A percentile compares a stretch with the other conserved stretches of the same genome.
Evolutionary conservation across 2,888 invertebrate genomes (phyloP).

Genomic region (Falcaria lacertinaria): DNA sequence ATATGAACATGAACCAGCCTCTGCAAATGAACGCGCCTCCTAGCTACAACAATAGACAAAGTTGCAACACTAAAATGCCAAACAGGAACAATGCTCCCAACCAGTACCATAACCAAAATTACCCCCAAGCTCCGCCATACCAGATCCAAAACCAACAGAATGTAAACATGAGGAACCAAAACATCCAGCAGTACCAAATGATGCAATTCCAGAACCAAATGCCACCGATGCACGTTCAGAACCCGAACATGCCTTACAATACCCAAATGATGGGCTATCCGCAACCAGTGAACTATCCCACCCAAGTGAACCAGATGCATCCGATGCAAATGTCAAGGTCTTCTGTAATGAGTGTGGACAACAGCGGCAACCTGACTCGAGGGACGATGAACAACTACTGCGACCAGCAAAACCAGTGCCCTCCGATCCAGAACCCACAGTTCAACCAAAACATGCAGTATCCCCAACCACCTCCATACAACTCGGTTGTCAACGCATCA

Average conservation of each 20-base stretch:
- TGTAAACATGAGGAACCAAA: conserved; percentile 49
- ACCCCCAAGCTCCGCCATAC: conserved; percentile 51
- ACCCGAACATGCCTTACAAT: conserved; percentile 50
- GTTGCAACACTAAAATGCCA: conserved; percentile 50
- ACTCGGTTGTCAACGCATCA: conserved; percentile 60
- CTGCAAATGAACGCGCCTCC: conserved; percentile 37
- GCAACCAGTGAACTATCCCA: conserved; percentile 51
- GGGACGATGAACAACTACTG: conserved; percentile 63
- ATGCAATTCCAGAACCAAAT: conserved; percentile 61
- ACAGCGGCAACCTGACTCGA: conserved; percentile 63
- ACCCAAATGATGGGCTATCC: conserved; percentile 58
- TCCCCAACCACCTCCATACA: conserved; percentile 65
- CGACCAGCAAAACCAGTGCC: conserved; percentile 50
- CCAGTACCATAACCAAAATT: conserved; percentile 63
- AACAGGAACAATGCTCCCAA: conserved; percentile 57
- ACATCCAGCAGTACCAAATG: conserved; percentile 62
- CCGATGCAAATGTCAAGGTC: conserved; percentile 69
- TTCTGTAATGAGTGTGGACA: conserved; percentile 72
- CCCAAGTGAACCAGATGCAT: conserved; percentile 58
- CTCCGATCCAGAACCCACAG: conserved; percentile 46
- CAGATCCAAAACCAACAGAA: conserved; percentile 55
- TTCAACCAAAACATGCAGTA: conserved; percentile 64
- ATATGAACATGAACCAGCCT: conserved; percentile 37
- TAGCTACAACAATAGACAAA: conserved; percentile 50
- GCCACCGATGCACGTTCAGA: conserved; percentile 41